Conservation (phyloP, 2,888 invertebrate species). For the Hirudinaria manillensis region DNA sequence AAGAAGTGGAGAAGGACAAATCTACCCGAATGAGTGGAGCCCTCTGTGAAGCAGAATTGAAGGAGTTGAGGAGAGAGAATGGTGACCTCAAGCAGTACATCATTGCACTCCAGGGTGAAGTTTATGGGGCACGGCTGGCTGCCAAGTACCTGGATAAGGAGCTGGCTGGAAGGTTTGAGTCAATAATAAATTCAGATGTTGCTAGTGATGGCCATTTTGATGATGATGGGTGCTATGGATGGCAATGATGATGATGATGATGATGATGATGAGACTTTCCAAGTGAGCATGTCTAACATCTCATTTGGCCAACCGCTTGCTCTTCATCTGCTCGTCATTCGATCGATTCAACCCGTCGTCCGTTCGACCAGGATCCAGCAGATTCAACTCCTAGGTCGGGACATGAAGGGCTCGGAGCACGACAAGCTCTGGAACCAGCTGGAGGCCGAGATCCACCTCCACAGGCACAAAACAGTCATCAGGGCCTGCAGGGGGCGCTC, state of each 20-base stretch:
- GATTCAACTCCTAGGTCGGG: constrained; percentile 71
- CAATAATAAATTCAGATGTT: not conserved
- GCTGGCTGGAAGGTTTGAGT: constrained; percentile 62
- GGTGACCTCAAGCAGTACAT: constrained; percentile 66
- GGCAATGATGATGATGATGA: too few relatives aligned
- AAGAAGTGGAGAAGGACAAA: constrained; percentile 53
- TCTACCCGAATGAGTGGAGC: constrained; percentile 54
- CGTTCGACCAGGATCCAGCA: constrained; percentile 67
- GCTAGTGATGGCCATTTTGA: constrained; percentile 28
- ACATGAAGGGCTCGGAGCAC: constrained; percentile 72
- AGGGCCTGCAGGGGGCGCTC: constrained; percentile 57
- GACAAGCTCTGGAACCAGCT: constrained; percentile 75
- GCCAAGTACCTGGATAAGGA: constrained; percentile 82
- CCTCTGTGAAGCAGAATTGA: constrained; percentile 55
- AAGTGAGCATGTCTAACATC: too few relatives aligned
- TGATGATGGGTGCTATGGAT: not conserved
- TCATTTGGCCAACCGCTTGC: too few relatives aligned
- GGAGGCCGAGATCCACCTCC: constrained; percentile 77
- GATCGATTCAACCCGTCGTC: too few relatives aligned
- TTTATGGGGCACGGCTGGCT: constrained; percentile 75
- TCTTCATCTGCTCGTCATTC: too few relatives aligned
- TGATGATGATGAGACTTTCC: too few relatives aligned
- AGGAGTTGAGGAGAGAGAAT: constrained; percentile 63
- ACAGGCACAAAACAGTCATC: constrained; percentile 56
- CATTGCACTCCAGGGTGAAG: constrained; percentile 69